Evolutionary conservation across 2,797 vertebrate genomes (phyloP).

Genomic region (Dipus sagitta): DNA sequence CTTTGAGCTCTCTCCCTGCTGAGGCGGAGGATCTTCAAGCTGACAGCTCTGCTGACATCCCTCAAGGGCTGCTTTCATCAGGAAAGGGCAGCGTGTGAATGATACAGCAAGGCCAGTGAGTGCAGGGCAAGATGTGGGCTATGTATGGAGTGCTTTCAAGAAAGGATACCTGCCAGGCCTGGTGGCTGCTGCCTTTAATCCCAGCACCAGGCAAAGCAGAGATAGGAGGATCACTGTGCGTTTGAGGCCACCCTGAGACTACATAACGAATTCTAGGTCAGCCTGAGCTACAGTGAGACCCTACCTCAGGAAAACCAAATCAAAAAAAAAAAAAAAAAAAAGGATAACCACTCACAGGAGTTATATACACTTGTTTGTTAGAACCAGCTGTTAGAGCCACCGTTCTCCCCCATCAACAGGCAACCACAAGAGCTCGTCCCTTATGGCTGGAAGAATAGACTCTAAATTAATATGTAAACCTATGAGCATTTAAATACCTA

Average conservation of each 20-base stretch:
- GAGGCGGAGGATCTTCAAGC: constrained; percentile 8
- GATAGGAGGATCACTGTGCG: too few species aligned
- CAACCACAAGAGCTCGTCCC: not conserved
- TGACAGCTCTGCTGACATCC: not conserved
- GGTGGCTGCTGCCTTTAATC: too few species aligned
- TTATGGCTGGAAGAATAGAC: not conserved
- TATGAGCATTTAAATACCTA: constrained; percentile 7
- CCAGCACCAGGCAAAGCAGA: too few species aligned
- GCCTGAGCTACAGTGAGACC: too few species aligned
- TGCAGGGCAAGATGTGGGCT: not conserved
- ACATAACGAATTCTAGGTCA: too few species aligned
- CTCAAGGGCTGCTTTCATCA: constrained; percentile 29
- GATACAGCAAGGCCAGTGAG: not conserved
- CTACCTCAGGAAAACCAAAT: too few species aligned
- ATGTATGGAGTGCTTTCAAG: not conserved
- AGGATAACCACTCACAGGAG: not conserved
- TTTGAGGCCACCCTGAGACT: too few species aligned
- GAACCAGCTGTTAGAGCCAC: not conserved
- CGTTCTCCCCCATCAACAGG: not conserved
- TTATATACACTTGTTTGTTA: not conserved
- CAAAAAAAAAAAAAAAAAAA: too few species aligned
- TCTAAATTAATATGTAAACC: constrained; percentile 17
- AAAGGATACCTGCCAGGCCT: not conserved
- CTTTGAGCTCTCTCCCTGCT: constrained; percentile 9
- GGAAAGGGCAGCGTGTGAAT: not conserved